phyloP scores from a whole-genome alignment of 2,888 invertebrate species.

The Macroteleia sp. region DNA sequence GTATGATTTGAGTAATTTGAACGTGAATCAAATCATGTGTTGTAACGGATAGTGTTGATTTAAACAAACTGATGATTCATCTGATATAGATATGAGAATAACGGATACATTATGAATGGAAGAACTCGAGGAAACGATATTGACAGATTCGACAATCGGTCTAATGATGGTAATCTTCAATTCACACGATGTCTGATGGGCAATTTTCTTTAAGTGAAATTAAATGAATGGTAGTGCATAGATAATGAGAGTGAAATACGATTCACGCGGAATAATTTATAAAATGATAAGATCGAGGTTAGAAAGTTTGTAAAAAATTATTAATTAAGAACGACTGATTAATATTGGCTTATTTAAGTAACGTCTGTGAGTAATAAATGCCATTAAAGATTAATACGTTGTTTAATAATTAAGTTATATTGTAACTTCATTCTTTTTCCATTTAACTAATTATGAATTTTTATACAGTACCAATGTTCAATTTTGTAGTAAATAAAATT shows the following conservation, averaged over 20 bases:
- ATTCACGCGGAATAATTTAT: slow-evolving; percentile 20
- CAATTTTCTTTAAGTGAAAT: slow-evolving; percentile 26
- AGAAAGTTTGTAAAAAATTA: slow-evolving; percentile 18
- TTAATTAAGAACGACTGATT: slow-evolving; percentile 15
- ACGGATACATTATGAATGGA: slow-evolving; percentile 30
- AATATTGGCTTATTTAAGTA: too few species aligned
- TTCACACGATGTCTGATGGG: slow-evolving; percentile 24
- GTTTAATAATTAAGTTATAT: too few species aligned
- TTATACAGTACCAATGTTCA: too few species aligned
- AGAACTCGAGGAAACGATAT: not conserved
- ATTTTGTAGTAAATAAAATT: too few species aligned
- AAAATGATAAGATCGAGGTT: not conserved
- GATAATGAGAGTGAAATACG: slow-evolving; percentile 29
- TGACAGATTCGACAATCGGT: slow-evolving; percentile 25
- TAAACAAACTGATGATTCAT: slow-evolving; percentile 30
- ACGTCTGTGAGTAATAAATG: too few species aligned
- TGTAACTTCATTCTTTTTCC: too few species aligned
- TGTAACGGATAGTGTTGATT: slow-evolving; percentile 21
- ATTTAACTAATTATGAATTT: too few species aligned
- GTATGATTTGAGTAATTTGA: too few species aligned
- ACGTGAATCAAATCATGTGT: not conserved
- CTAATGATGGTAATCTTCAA: slow-evolving; percentile 22
- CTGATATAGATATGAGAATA: slow-evolving; percentile 19
- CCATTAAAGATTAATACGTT: too few species aligned
- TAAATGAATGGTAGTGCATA: slow-evolving; percentile 18